A percentile compares a stretch with the other conserved stretches of the same genome.
phyloP scores from a whole-genome alignment of 2,113 vertebrate species.

The Rhea pennata region DNA sequence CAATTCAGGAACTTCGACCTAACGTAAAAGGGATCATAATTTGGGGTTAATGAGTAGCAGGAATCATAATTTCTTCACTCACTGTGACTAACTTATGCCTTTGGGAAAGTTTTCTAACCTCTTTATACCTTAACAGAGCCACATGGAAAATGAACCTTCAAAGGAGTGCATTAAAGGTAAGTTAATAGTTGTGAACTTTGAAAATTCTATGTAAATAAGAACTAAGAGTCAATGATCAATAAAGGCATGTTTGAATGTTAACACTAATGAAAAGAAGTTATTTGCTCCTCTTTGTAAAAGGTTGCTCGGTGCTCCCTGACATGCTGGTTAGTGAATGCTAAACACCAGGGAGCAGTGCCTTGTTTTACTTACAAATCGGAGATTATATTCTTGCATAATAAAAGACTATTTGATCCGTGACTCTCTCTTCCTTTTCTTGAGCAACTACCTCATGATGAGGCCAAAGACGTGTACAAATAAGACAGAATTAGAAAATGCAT shows the following conservation, averaged over 20 bases:
- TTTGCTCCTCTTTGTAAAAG: background rate
- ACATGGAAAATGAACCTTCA: background rate
- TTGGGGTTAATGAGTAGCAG: background rate
- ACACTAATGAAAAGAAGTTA: background rate
- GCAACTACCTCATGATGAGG: background rate
- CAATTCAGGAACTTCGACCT: background rate
- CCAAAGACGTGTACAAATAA: background rate
- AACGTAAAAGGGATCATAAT: background rate
- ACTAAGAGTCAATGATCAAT: background rate
- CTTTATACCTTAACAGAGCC: background rate
- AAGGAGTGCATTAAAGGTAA: background rate
- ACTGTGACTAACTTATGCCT: slow-evolving; percentile 8
- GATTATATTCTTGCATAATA: background rate
- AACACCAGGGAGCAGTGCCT: background rate
- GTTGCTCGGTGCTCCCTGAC: background rate
- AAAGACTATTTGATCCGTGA: background rate
- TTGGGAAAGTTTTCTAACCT: background rate
- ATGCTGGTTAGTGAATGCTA: background rate
- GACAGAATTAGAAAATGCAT: background rate
- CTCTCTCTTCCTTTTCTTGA: background rate
- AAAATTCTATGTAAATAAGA: background rate
- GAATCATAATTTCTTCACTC: slow-evolving; percentile 1
- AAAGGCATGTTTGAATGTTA: background rate
- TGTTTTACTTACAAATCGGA: background rate
- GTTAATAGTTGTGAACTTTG: background rate